phyloP scores from a whole-genome alignment of 2,888 invertebrate species.

The Apeira syringaria region DNA sequence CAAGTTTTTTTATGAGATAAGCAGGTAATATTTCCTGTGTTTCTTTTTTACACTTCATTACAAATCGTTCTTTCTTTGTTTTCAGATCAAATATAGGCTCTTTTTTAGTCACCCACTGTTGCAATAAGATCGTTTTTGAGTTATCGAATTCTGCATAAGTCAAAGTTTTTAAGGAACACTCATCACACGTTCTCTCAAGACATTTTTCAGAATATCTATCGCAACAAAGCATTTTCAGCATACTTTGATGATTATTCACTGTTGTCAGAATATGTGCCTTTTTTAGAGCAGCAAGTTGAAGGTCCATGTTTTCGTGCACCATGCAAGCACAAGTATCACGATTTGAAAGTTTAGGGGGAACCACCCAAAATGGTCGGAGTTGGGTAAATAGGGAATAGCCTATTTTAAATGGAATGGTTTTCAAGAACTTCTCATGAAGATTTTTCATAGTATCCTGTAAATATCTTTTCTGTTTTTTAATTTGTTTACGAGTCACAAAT shows the following conservation, averaged over 20 bases:
- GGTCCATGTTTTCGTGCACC: constrained; percentile 31
- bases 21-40: constrained; percentile 1
- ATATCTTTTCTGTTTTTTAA: constrained; percentile 26
- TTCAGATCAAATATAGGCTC: constrained; percentile 12
- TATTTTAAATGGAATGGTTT: neutral
- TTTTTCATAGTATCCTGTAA: neutral
- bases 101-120: constrained; percentile 11
- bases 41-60: constrained; percentile 9
- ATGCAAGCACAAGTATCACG: constrained; percentile 37
- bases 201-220: constrained; percentile 30
- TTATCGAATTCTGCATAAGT: constrained; percentile 19
- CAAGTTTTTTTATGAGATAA: constrained; percentile 7
- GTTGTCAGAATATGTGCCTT: constrained; percentile 29
- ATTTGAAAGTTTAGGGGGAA: constrained; percentile 27
- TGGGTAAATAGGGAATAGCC: constrained; percentile 21
- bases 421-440: neutral
- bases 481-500: constrained; percentile 24
- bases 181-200: constrained; percentile 28
- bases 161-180: constrained; percentile 26
- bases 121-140: constrained; percentile 2
- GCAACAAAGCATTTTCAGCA: constrained; percentile 29
- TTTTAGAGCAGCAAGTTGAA: constrained; percentile 28
- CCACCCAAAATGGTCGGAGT: constrained; percentile 33
- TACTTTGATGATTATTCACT: constrained; percentile 32
- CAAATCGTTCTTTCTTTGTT: constrained; percentile 15